Conservation (phyloP, 2,888 invertebrate species). For the Labia minor region DNA sequence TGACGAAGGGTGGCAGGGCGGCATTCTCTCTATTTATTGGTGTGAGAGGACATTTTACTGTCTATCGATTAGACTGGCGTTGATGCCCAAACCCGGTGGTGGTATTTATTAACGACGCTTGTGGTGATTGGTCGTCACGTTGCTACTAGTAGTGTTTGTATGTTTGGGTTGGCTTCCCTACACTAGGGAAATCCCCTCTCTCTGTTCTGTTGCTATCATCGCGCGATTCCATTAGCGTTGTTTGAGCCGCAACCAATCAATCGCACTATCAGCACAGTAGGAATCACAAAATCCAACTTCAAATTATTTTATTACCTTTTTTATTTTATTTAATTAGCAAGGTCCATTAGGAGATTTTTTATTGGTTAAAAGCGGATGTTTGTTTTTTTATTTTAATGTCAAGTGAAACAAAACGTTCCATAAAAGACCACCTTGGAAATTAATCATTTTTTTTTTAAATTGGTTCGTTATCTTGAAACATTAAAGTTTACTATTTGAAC, state of each 20-base stretch:
- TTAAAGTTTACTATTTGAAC: neutral
- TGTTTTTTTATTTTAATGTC: neutral
- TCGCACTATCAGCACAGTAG: neutral
- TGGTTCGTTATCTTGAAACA: neutral
- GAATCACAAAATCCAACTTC: neutral
- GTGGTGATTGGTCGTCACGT: constrained; percentile 13
- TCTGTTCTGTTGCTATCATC: neutral
- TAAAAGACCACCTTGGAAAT: neutral
- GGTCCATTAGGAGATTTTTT: constrained; percentile 8
- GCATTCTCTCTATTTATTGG: neutral
- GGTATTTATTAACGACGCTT: constrained; percentile 1
- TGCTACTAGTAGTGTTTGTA: constrained; percentile 1
- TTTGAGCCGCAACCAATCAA: neutral
- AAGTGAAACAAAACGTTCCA: neutral
- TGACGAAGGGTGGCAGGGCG: neutral
- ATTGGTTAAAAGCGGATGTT: constrained; percentile 1
- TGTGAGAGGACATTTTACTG: neutral
- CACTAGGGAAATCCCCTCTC: neutral
- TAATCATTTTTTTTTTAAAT: neutral
- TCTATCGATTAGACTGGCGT: constrained; percentile 7
- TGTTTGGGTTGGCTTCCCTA: neutral
- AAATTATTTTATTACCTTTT: constrained; percentile 9
- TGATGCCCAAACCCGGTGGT: neutral
- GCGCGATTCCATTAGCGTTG: constrained; percentile 13
- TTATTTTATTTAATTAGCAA: neutral